phyloP scores from a whole-genome alignment of 2,888 invertebrate species.

The Nomada fabriciana region DNA sequence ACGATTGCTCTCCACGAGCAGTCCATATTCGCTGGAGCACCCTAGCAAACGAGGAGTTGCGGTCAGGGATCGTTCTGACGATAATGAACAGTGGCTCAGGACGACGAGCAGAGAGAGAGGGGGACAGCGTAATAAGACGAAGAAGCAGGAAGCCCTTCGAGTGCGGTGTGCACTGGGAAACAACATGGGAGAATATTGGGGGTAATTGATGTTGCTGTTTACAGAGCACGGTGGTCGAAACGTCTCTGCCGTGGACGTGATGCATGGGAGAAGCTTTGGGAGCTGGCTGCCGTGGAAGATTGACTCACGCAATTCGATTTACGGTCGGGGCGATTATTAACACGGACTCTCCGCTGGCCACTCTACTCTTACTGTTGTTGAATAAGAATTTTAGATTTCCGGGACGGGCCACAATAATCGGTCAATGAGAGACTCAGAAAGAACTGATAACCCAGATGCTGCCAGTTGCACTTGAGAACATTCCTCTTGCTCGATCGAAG shows the following conservation, averaged over 20 bases:
- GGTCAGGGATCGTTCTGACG: conserved; percentile 20
- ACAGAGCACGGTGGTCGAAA: background rate
- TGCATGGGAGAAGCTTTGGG: background rate
- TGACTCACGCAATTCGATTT: too few species aligned
- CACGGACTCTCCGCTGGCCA: too few species aligned
- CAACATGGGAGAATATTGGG: conserved; percentile 10
- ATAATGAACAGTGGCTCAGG: conserved; percentile 1
- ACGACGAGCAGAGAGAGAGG: background rate
- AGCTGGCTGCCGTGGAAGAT: too few species aligned
- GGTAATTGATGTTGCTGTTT: conserved; percentile 1
- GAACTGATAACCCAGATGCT: too few species aligned
- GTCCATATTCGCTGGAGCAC: conserved; percentile 38
- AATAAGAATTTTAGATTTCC: too few species aligned
- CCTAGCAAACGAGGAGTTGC: conserved; percentile 10
- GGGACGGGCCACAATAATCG: too few species aligned
- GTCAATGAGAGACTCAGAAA: too few species aligned
- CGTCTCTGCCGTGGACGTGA: background rate
- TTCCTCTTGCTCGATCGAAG: too few species aligned
- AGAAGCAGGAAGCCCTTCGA: conserved; percentile 2
- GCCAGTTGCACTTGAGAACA: too few species aligned
- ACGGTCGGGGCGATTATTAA: too few species aligned
- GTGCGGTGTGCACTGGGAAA: background rate
- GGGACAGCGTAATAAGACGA: background rate
- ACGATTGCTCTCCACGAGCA: conserved; percentile 15
- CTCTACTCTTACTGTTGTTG: too few species aligned